These are phyloP conservation scores for Microctonus brassicae DNA, from an alignment of 2,888 invertebrate species.

Conservation along the genomic window DNA sequence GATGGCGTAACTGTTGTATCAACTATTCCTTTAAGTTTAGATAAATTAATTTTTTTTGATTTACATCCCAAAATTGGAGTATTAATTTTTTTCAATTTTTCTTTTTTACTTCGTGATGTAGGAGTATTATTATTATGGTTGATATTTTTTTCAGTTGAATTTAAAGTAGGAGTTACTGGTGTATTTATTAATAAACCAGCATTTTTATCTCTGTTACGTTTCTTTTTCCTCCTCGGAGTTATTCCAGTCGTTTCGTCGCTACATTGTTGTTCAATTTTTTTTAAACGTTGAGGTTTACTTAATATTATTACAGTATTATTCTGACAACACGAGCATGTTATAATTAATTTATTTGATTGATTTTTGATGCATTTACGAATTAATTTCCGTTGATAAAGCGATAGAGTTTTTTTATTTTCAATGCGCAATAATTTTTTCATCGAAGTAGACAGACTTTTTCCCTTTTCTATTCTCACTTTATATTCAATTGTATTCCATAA, in stretches of 20 bases:
- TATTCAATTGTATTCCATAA: slow-evolving; percentile 53
- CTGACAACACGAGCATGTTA: slow-evolving; percentile 59
- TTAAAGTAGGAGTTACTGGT: neutral
- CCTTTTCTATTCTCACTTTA: slow-evolving; percentile 49
- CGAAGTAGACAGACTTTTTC: slow-evolving; percentile 49
- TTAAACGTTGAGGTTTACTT: slow-evolving; percentile 53
- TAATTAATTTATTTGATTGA: slow-evolving; percentile 54
- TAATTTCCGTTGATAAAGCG: slow-evolving; percentile 50
- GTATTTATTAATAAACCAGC: slow-evolving; percentile 63
- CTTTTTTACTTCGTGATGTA: slow-evolving; percentile 32
- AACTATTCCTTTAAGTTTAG: slow-evolving; percentile 56
- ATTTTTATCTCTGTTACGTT: slow-evolving; percentile 64
- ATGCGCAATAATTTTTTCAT: slow-evolving; percentile 48
- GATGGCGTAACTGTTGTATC: slow-evolving; percentile 45
- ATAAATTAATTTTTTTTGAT: slow-evolving; percentile 54
- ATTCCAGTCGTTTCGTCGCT: neutral
- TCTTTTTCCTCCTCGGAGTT: slow-evolving; percentile 61
- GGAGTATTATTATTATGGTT: slow-evolving; percentile 7
- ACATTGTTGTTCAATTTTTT: slow-evolving; percentile 19
- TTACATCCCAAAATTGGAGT: slow-evolving; percentile 47
- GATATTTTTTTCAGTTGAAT: too few relatives aligned
- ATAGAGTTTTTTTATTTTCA: slow-evolving; percentile 35
- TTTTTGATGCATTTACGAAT: slow-evolving; percentile 54
- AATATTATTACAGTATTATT: slow-evolving; percentile 50
- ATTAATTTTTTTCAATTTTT: slow-evolving; percentile 39